Conservation (phyloP, 1,140 invertebrate species). For the Dinoponera quadriceps region DNA sequence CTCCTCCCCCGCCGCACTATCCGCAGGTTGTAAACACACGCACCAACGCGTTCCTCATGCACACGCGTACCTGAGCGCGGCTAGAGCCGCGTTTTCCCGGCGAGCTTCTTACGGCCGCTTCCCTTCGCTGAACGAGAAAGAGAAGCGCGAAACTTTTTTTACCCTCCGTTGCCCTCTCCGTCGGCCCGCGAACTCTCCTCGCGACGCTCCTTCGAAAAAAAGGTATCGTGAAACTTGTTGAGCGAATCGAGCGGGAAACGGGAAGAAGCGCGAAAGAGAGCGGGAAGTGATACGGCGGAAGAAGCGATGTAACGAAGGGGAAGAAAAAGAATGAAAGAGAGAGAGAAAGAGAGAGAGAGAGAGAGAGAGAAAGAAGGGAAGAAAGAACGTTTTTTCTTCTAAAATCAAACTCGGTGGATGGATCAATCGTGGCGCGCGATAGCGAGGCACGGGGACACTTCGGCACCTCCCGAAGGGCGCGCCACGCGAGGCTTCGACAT, state of each 20-base stretch:
- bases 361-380: neutral
- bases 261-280: neutral
- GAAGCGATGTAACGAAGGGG: neutral
- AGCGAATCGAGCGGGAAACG: conserved; percentile 1
- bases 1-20: conserved; percentile 49
- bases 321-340: too few species aligned
- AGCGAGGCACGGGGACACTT: conserved; percentile 65
- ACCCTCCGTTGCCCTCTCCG: neutral
- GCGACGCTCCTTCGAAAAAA: neutral
- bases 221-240: conserved; percentile 13
- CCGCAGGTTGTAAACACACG: conserved; percentile 60
- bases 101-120: neutral
- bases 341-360: neutral
- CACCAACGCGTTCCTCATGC: conserved; percentile 48
- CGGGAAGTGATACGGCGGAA: neutral
- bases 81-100: conserved; percentile 13
- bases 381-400: conserved; percentile 21
- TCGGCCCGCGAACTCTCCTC: neutral
- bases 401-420: conserved; percentile 43
- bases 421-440: conserved; percentile 75
- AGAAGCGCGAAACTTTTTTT: neutral
- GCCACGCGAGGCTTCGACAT: conserved; percentile 81
- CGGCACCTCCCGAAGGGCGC: conserved; percentile 81
- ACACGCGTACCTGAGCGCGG: conserved; percentile 37
- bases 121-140: neutral